Evolutionary conservation across 2,797 vertebrate species (phyloP).

Genomic region (Potorous gilbertii): DNA sequence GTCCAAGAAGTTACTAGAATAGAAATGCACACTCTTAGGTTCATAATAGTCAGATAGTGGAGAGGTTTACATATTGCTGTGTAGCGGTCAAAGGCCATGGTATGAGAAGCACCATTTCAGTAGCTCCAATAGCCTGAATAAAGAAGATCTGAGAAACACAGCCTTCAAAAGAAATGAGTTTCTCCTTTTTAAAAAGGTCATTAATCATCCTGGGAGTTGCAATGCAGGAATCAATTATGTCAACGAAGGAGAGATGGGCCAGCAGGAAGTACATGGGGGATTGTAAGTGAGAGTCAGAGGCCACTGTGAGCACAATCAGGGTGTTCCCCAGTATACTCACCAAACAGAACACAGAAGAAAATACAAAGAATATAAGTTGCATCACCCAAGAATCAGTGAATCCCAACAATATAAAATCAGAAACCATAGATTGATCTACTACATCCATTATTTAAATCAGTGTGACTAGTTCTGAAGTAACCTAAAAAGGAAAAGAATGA

Average conservation of each 20-base stretch:
- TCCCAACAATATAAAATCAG: slow-evolving; percentile 63
- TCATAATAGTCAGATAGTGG: neutral
- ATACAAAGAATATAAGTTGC: slow-evolving; percentile 46
- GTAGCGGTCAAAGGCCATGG: neutral
- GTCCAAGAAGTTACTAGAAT: slow-evolving; percentile 2
- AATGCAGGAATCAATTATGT: neutral
- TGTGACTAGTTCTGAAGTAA: slow-evolving; percentile 36
- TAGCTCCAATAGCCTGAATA: slow-evolving; percentile 10
- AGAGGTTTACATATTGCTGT: neutral
- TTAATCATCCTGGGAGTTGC: neutral
- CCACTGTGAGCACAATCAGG: slow-evolving; percentile 12
- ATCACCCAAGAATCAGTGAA: slow-evolving; percentile 55
- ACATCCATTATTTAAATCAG: slow-evolving; percentile 28
- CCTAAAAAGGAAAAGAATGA: slow-evolving; percentile 56
- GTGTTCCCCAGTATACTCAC: slow-evolving; percentile 51
- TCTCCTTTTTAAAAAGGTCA: neutral
- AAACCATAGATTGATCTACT: slow-evolving; percentile 38
- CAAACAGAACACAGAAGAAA: slow-evolving; percentile 62
- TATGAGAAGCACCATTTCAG: neutral
- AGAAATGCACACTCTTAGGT: neutral
- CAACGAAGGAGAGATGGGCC: slow-evolving; percentile 31
- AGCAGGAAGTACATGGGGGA: slow-evolving; percentile 32
- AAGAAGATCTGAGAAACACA: slow-evolving; percentile 34
- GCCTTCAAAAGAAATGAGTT: slow-evolving; percentile 46
- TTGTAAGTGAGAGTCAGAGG: neutral